Percentiles rank a stretch among this genome's conserved stretches.
Conservation (phyloP, 2,113 vertebrate genomes). For the Sclerurus mexicanus region DNA sequence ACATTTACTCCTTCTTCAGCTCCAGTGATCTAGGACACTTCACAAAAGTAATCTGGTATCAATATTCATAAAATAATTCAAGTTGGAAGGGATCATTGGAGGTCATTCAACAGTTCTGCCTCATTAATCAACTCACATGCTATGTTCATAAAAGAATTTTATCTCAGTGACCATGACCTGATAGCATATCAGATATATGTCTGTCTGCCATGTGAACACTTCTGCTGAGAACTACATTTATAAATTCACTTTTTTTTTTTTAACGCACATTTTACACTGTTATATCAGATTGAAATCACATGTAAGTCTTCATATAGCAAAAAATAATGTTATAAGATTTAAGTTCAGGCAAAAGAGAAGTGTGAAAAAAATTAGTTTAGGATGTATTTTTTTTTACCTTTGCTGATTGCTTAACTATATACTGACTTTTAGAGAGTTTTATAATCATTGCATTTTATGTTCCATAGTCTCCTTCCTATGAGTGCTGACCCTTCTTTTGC, state of each 20-base stretch:
- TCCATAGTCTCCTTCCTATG: background rate
- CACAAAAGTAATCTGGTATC: background rate
- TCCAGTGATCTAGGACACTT: background rate
- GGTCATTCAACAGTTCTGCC: background rate
- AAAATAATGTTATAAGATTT: background rate
- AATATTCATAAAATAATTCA: background rate
- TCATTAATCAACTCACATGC: background rate
- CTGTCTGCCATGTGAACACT: background rate
- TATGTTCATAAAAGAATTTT: background rate
- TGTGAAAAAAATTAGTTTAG: background rate
- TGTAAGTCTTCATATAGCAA: background rate
- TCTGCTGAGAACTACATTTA: background rate
- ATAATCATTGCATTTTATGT: background rate
- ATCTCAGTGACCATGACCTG: background rate
- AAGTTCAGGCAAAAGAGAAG: background rate
- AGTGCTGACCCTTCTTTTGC: background rate
- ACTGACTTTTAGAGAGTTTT: background rate
- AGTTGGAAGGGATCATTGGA: background rate
- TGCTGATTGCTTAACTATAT: background rate
- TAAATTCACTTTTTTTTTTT: background rate
- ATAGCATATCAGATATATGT: background rate
- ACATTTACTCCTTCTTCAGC: background rate
- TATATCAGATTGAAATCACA: background rate
- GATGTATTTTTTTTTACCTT: background rate
- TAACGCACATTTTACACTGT: background rate